Percentiles rank a stretch among this genome's conserved stretches.
Conservation (phyloP, 2,113 vertebrate genomes). For the Spea multiplicata region DNA sequence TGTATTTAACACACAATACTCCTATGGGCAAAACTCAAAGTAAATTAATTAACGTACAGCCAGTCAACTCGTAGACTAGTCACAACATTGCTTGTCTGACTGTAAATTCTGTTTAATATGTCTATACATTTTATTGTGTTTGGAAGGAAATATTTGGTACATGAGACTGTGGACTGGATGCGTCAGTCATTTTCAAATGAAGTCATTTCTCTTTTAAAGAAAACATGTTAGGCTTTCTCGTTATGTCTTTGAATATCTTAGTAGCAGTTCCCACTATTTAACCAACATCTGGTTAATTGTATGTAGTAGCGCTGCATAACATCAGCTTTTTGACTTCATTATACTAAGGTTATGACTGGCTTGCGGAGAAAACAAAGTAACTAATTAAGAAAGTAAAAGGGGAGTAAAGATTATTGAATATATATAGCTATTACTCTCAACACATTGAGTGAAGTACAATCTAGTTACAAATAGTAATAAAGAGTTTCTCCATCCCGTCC, state of each 20-base stretch:
- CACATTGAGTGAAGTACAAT: too few relatives aligned
- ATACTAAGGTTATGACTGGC: neutral
- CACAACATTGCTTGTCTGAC: neutral
- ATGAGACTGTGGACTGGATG: neutral
- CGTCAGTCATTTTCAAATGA: neutral
- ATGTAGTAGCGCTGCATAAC: neutral
- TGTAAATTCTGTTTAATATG: neutral
- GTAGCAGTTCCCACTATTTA: neutral
- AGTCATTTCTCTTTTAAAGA: neutral
- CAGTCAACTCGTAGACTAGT: neutral
- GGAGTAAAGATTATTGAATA: too few relatives aligned
- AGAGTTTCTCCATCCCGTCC: too few relatives aligned
- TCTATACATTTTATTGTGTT: constrained; percentile 4
- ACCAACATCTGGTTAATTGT: neutral
- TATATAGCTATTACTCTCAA: too few relatives aligned
- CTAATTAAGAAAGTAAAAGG: too few relatives aligned
- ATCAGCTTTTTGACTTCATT: neutral
- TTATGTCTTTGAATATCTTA: too few relatives aligned
- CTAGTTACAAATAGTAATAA: too few relatives aligned
- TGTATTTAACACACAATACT: neutral
- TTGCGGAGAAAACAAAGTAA: too few relatives aligned
- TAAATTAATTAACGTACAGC: neutral
- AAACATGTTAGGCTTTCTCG: too few relatives aligned
- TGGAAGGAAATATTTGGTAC: neutral
- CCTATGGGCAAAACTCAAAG: neutral